These are phyloP conservation scores for Euwallacea similis DNA, from an alignment of 1,140 invertebrate genomes.

Conservation along the genomic window DNA sequence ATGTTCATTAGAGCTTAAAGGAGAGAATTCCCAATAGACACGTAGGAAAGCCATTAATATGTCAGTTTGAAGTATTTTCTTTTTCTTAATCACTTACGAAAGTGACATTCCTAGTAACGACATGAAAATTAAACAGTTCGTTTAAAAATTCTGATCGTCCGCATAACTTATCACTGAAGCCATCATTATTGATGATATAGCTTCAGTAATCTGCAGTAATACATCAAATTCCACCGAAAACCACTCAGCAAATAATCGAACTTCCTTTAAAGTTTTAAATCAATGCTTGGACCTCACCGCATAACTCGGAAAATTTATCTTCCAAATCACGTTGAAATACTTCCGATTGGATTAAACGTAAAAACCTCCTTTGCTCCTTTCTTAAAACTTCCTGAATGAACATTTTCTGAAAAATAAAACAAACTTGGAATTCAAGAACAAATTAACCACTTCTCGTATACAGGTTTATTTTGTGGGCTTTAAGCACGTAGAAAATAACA, in stretches of 20 bases:
- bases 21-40: background rate
- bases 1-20: too few relatives aligned
- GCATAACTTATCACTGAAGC: background rate
- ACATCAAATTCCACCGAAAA: background rate
- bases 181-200: background rate
- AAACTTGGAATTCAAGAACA: background rate
- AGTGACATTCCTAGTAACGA: background rate
- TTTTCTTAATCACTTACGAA: background rate
- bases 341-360: too few relatives aligned
- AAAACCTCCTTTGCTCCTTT: too few relatives aligned
- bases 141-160: background rate
- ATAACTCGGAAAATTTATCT: too few relatives aligned
- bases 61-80: background rate
- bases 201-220: background rate
- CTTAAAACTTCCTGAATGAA: background rate
- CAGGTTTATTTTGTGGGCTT: background rate
- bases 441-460: background rate
- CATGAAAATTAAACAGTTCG: background rate
- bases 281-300: too few relatives aligned
- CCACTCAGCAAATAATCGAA: too few relatives aligned
- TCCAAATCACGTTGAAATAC: too few relatives aligned
- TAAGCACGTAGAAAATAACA: background rate
- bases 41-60: constrained; percentile 1
- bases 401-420: background rate
- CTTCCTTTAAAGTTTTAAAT: too few relatives aligned